A percentile compares a stretch with the other conserved stretches of the same genome.
Evolutionary conservation across 2,888 invertebrate species (phyloP).

Genomic region (Abrostola tripartita): DNA sequence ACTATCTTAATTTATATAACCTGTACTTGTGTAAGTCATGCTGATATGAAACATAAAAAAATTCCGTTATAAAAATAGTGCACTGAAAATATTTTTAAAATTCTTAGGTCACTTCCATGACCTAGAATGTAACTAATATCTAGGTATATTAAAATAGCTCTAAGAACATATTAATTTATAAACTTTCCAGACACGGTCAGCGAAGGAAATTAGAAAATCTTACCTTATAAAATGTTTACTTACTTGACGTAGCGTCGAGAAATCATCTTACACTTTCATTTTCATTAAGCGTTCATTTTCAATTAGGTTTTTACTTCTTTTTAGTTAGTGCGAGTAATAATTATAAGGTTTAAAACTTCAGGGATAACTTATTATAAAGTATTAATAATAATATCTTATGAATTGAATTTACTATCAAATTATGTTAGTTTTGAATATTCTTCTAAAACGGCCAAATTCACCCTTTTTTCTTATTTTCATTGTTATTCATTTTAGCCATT

Average conservation of each 20-base stretch:
- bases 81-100: slow-evolving; percentile 17
- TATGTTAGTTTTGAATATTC: too few species aligned
- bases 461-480: too few species aligned
- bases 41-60: not conserved
- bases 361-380: too few species aligned
- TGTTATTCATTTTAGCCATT: too few species aligned
- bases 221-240: slow-evolving; percentile 12
- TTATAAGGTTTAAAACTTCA: not conserved
- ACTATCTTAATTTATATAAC: not conserved
- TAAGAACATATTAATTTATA: slow-evolving; percentile 22
- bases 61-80: slow-evolving; percentile 16
- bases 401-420: too few species aligned
- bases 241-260: not conserved
- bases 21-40: too few species aligned
- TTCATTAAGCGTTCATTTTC: slow-evolving; percentile 2
- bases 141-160: slow-evolving; percentile 22
- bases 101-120: slow-evolving; percentile 5
- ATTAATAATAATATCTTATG: too few species aligned
- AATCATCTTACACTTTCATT: slow-evolving; percentile 5
- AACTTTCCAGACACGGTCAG: slow-evolving; percentile 29
- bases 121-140: slow-evolving; percentile 32
- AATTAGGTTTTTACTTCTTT: slow-evolving; percentile 2
- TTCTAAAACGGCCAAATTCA: too few species aligned
- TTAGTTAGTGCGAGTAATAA: slow-evolving; percentile 10
- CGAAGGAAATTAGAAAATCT: slow-evolving; percentile 29